These are phyloP conservation scores for Coptodon bakossiorum DNA, from an alignment of 2,113 vertebrate species.

Conservation along the genomic window DNA sequence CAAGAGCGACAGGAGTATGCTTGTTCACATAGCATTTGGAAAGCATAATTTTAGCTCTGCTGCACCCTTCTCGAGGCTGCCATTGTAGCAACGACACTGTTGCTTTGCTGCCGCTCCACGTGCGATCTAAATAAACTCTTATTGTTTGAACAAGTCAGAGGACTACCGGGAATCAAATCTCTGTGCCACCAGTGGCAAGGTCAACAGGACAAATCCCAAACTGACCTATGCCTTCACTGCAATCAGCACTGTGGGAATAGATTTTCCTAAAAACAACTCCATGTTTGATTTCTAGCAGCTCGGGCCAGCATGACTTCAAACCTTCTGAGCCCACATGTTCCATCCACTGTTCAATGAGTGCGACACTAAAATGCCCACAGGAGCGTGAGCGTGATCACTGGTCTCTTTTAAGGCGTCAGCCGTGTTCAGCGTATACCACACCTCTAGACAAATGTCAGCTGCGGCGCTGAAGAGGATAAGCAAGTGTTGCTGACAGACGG, in stretches of 20 bases:
- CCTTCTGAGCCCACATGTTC: neutral
- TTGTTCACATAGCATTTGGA: neutral
- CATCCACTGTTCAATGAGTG: neutral
- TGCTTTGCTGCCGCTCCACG: neutral
- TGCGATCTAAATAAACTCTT: neutral
- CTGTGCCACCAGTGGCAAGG: neutral
- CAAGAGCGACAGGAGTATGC: neutral
- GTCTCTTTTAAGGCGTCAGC: neutral
- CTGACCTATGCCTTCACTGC: neutral
- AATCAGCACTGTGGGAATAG: neutral
- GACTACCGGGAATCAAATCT: neutral
- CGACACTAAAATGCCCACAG: neutral
- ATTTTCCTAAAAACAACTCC: neutral
- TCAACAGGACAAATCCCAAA: neutral
- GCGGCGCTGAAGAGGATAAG: neutral
- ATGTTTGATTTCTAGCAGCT: neutral
- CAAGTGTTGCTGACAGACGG: neutral
- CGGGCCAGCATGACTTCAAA: neutral
- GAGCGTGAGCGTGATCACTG: neutral
- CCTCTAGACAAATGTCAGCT: neutral
- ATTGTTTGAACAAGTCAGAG: neutral
- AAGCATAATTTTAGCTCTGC: neutral
- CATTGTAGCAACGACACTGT: neutral
- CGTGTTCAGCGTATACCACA: neutral
- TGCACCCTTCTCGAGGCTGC: neutral